Conservation (phyloP, 2,888 invertebrate species). For the Drosophila subsilvestris region DNA sequence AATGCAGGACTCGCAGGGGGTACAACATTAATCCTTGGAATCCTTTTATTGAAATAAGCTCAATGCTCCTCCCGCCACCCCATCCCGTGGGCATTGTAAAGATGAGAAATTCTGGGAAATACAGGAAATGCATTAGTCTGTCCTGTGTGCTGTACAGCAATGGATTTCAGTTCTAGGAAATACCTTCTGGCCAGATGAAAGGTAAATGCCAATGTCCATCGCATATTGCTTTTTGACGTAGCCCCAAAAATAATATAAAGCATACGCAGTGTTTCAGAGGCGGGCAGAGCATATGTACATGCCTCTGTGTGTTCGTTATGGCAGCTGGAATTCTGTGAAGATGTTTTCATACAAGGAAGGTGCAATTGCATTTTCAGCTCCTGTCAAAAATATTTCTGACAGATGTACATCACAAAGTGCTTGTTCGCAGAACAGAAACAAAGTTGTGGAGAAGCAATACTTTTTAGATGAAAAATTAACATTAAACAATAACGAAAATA, state of each 20-base stretch:
- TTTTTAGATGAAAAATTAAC: no score
- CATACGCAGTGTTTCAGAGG: constrained; percentile 8
- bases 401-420: background rate
- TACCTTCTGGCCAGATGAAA: constrained; percentile 3
- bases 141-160: no score
- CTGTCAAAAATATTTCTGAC: background rate
- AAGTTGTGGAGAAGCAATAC: no score
- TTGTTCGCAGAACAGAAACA: no score
- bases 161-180: background rate
- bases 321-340: background rate
- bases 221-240: background rate
- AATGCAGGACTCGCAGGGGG: background rate
- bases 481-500: no score
- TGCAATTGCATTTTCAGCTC: background rate
- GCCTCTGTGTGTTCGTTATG: background rate
- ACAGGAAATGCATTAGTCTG: background rate
- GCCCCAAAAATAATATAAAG: constrained; percentile 4
- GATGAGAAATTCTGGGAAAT: background rate
- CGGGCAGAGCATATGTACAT: background rate
- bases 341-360: no score
- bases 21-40: background rate
- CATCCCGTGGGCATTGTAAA: no score
- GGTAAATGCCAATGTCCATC: constrained; percentile 22
- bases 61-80: no score
- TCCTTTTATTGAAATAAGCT: background rate